Base-by-base conservation (phyloP, 2,888 invertebrate species). In the Eilema caniola region DNA sequence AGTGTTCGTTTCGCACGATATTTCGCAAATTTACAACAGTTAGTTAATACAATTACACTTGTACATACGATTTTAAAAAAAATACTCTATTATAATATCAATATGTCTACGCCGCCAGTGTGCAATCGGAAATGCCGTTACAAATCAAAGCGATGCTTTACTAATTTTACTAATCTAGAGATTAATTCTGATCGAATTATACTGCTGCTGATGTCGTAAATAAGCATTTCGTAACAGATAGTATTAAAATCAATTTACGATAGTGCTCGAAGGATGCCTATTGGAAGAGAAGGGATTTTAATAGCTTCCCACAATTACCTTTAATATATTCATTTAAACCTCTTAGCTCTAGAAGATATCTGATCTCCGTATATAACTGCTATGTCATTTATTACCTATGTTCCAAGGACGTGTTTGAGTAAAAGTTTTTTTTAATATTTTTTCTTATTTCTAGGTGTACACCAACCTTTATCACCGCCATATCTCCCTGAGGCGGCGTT, bases 401-500 rank as follows among this genome's bases (percentile, higher is more conserved):
- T 16, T n/a, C 4, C 8, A n/a, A 0, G 7, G 20, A 53, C 20
- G n/a, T 53, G 8, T 53, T n/a, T 28, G 28, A 28, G 28, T 20
- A n/a, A n/a, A n/a, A n/a, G 20, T 20, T 20, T 10, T 25, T 41
- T 25, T 16, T 5, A 3, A 33, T 64, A 3, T 14, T n/a, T 57
- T 57, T 59, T 25, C 24, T 53, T 33, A 37, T 57, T 72, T 73
- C 7, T 79, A 95, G 95, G 91, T 70, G 83, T 95, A 56, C 89
- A 94, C 2, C 88, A 90, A 76, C 94, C 95, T 0, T 79, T 90
- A 16, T 95, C 96, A 31, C 91, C 95, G 2, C 97, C 97, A 56
- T 92, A 95, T 0, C 90, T 98, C 10, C 97, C 97, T 10, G 95
- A 96, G 67, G 94, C 97, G 0, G 88, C 96, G 61, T 93, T 96